phyloP scores from a whole-genome alignment of 1,140 invertebrate genomes.

The Halesus radiatus region DNA sequence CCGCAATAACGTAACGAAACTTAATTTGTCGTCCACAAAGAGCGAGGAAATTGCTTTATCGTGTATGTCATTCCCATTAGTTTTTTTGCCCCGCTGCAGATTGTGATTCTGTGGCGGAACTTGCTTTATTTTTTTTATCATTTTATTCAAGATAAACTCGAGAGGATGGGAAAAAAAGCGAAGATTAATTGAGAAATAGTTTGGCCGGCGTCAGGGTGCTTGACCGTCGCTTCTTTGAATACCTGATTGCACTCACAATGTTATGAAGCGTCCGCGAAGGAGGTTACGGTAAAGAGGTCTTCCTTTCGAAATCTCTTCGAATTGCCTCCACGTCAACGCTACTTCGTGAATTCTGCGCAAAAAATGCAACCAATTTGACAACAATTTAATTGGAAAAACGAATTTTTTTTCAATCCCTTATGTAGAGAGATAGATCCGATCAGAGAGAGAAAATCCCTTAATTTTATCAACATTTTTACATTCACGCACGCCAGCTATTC shows the following conservation, averaged over 20 bases:
- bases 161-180: conserved; percentile 3
- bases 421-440: no score
- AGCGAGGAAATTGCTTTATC: conserved; percentile 55
- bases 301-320: no score
- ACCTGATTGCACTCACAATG: neutral
- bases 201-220: conserved; percentile 9
- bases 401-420: no score
- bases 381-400: no score
- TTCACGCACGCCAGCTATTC: no score
- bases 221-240: conserved; percentile 12
- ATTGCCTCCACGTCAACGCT: no score
- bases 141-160: neutral
- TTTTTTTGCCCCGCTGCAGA: conserved; percentile 26
- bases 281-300: no score
- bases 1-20: conserved; percentile 52
- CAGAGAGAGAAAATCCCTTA: no score
- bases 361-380: no score
- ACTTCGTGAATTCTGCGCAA: no score
- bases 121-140: conserved; percentile 8
- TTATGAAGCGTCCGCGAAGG: neutral
- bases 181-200: conserved; percentile 22
- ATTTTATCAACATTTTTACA: no score
- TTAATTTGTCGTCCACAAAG: conserved; percentile 57
- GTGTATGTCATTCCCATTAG: conserved; percentile 54
- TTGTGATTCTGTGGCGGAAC: conserved; percentile 2